Base-by-base conservation (phyloP, 2,888 invertebrate species). In the Caenorhabditis macrosperma region DNA sequence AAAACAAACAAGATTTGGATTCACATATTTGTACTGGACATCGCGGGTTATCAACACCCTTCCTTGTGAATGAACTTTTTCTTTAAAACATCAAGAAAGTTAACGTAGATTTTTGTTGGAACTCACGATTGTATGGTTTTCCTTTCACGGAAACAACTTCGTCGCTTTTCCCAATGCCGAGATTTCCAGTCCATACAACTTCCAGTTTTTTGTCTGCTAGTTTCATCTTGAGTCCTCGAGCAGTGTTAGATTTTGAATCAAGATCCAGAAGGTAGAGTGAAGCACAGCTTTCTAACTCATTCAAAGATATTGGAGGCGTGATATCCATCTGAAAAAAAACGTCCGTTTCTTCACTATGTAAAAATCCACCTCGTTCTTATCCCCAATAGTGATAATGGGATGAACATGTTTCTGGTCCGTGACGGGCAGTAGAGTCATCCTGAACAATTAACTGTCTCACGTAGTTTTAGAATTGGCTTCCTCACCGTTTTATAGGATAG, bases 1-100 rank as follows among this genome's bases (percentile, higher is more conserved):
- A 6, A 38, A 44, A 48, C 64, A 44, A 81, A 97, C 94, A 83
- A 99, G 93, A 92, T 99, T 99, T 30, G 99, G 99, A 93, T 99
- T 99, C 86, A 95, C 93, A 91, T 99, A 98, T 92, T 99, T 99
- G 93, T 99, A 99, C 41, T 98, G 93, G 66, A 99, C 99, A 87
- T 95, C 95, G 81, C 99, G 93, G 92, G 99, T 98, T 38, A 95
- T 95, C 84, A 98, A 92, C 60, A 97, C 97, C 84, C 96, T 93
- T 26, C 98, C 99, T 91, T 96, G 96, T 0, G 97, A 96, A 91
- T 97, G 97, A 17, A 96, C 95, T 82, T 91, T 91, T 85, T 92
- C 92, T 89, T 72, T 82, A 81, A 57, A 63, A 3, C n/a, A n/a
- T n/a, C n/a, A n/a, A n/a, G n/a, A n/a, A n/a, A n/a, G n/a, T n/a